Evolutionary conservation across 2,113 vertebrate species (phyloP), one percentile per base, ranked within the genome.

Genomic region (Lepus europaeus): DNA sequence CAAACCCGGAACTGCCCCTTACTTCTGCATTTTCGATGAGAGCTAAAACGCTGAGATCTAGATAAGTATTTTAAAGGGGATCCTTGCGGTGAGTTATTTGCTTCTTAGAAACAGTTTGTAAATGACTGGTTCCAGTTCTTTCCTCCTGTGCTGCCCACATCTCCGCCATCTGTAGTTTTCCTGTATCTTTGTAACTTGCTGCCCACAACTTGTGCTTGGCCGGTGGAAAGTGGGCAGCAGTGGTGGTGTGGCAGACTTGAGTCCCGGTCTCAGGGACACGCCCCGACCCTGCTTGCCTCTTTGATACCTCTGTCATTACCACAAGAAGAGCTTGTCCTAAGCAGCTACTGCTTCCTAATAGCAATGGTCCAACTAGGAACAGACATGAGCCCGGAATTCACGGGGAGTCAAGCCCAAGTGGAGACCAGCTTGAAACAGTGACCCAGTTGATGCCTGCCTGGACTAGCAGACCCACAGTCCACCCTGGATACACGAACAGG

Each of bases 41-140:
- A 68, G 33, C 91, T 83, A 51, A 84, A 74, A 68, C 91, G 94
- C 84, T 72, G 81, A 73, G 53, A 63, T 63, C 56, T 66, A 83
- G 78, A 79, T 94, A 74, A 59, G 1, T 36, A 53, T 84, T 89
- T 79, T 16, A 17, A 80, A 80, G 84, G 36, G 9, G 76, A 56
- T 92, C 23, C 14, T 10, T 64, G 33, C 86, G 3, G 4, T 53
- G 51, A 81, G 19, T 33, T 84, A 68, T 61, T 88, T 68, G 27
- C 17, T 89, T 95, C 94, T 76, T 31, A 73, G 36, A 80, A 84
- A 89, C 86, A 25, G 80, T 8, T 63, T 68, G 20, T 77, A 82
- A 70, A 76, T 49, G 39, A 66, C 31, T 87, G 61, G 13, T 29
- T 87, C 17, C 4, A 84, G 6, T 61, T 45, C 64, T 68, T 89